A percentile compares a stretch with the other conserved stretches of the same genome.
Conservation (phyloP, 1,140 invertebrate species). For the Lithobius niger region DNA sequence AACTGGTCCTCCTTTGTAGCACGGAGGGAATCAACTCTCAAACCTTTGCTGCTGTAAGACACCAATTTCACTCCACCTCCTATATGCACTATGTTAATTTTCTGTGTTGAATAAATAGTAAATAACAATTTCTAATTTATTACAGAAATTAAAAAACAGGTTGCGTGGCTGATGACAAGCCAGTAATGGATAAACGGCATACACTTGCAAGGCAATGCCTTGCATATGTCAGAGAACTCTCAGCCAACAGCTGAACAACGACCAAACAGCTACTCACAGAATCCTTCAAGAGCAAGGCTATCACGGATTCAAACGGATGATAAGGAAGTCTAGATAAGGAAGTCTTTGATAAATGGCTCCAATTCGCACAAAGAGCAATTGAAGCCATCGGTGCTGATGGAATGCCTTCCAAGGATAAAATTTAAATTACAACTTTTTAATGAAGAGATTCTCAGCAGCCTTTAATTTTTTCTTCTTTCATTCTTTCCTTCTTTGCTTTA, state of each 20-base stretch:
- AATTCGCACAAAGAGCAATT: background rate
- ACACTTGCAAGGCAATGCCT: background rate
- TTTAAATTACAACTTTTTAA: too few relatives aligned
- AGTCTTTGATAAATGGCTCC: background rate
- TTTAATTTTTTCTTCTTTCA: too few relatives aligned
- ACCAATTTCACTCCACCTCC: background rate
- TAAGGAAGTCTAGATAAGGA: background rate
- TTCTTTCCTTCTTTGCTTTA: too few relatives aligned
- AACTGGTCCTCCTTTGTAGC: background rate
- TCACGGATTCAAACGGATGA: background rate
- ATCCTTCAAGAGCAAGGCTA: background rate
- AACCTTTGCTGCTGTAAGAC: background rate
- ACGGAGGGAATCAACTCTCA: background rate
- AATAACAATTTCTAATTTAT: background rate
- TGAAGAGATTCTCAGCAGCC: too few relatives aligned
- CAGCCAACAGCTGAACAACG: background rate
- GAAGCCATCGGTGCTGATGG: background rate
- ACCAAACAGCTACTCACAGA: background rate
- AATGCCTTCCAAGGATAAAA: too few relatives aligned
- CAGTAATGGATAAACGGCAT: background rate
- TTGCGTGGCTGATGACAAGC: background rate
- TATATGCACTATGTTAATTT: too few relatives aligned
- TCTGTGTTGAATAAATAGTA: too few relatives aligned
- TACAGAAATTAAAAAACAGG: background rate
- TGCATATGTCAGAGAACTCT: background rate